Conservation (phyloP, 1,140 invertebrate genomes). For the Brachionus paranguensis region DNA sequence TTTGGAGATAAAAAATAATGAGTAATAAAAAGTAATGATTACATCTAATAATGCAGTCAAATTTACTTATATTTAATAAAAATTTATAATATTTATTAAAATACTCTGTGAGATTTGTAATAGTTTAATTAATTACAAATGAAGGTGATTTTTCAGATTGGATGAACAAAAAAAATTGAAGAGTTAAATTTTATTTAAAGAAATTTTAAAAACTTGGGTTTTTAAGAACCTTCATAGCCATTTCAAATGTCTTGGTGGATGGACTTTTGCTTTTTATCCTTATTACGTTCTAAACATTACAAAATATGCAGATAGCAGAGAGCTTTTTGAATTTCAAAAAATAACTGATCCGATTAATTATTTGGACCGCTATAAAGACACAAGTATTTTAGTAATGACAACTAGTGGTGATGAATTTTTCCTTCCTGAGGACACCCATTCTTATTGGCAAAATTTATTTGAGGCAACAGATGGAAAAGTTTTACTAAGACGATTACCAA, state of each 20-base stretch:
- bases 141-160: too few relatives aligned
- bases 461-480: constrained; percentile 42
- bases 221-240: constrained; percentile 1
- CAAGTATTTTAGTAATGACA: constrained; percentile 46
- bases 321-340: background rate
- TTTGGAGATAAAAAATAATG: too few relatives aligned
- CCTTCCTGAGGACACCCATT: constrained; percentile 48
- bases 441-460: constrained; percentile 46
- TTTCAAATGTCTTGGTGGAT: constrained; percentile 13
- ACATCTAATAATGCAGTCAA: too few relatives aligned
- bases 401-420: constrained; percentile 51
- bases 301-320: background rate
- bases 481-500: constrained; percentile 42
- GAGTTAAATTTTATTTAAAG: too few relatives aligned
- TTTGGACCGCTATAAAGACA: constrained; percentile 44
- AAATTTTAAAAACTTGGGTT: background rate
- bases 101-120: too few relatives aligned
- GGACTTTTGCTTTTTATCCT: constrained; percentile 19
- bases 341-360: constrained; percentile 3
- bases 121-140: too few relatives aligned
- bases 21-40: too few relatives aligned
- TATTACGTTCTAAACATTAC: constrained; percentile 31
- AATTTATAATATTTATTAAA: too few relatives aligned
- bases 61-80: too few relatives aligned
- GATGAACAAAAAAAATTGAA: too few relatives aligned